Conservation (phyloP, 1,140 invertebrate genomes). For the Ectropis grisescens region DNA sequence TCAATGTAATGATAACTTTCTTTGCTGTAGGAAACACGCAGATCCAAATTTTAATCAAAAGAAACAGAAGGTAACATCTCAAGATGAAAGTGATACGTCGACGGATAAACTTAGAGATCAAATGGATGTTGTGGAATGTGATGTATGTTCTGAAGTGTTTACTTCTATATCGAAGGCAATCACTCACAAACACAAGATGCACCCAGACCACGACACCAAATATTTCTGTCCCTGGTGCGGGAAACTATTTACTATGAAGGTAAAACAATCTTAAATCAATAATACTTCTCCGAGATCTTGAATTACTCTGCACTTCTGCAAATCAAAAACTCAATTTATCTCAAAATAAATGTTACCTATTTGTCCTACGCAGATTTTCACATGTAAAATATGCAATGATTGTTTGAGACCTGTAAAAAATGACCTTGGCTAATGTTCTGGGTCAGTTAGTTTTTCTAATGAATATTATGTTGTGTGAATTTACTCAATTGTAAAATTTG, state of each 20-base stretch:
- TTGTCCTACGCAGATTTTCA: too few species aligned
- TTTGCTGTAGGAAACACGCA: conserved; percentile 45
- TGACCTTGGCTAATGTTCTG: too few species aligned
- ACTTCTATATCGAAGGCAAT: conserved; percentile 75
- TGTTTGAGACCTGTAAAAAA: too few species aligned
- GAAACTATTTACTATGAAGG: conserved; percentile 79
- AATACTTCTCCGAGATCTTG: too few species aligned
- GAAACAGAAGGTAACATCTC: too few species aligned
- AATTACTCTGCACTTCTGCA: neutral
- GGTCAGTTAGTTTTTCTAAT: too few species aligned
- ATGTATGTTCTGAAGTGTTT: conserved; percentile 74
- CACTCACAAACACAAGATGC: conserved; percentile 77
- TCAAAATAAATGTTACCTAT: too few species aligned
- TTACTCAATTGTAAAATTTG: too few species aligned
- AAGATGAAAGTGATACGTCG: too few species aligned
- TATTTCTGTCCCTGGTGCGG: conserved; percentile 78
- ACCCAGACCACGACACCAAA: conserved; percentile 74
- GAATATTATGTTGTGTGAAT: too few species aligned
- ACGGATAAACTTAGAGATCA: conserved; percentile 29
- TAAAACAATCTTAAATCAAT: conserved; percentile 24
- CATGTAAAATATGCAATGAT: too few species aligned
- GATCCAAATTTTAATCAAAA: conserved; percentile 45
- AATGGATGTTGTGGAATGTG: conserved; percentile 63
- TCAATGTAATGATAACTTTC: conserved; percentile 7
- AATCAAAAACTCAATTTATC: too few species aligned